phyloP scores from a whole-genome alignment of 2,888 invertebrate genomes.

The Pristionchus mayeri region DNA sequence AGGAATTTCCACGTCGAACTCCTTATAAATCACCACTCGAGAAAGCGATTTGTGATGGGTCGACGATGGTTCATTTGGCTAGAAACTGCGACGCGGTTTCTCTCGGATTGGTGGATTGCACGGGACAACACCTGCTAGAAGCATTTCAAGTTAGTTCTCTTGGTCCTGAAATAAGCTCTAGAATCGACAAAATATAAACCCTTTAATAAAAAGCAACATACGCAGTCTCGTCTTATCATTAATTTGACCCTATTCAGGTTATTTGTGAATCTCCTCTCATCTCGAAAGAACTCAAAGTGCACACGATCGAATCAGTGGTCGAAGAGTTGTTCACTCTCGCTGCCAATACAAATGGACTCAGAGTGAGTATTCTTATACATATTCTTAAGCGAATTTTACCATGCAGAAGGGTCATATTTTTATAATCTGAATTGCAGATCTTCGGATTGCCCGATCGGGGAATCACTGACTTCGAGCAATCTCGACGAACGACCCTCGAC shows the following conservation, averaged over 20 bases:
- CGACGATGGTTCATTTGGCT: neutral
- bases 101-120: no score
- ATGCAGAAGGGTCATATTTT: no score
- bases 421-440: neutral
- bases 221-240: no score
- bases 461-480: neutral
- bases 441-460: neutral
- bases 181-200: neutral
- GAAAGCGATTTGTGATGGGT: neutral
- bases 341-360: neutral
- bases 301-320: neutral
- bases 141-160: no score
- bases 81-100: no score
- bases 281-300: neutral
- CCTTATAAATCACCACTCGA: no score
- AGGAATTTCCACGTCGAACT: no score
- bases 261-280: neutral
- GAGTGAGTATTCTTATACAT: no score
- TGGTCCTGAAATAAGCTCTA: neutral
- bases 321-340: neutral
- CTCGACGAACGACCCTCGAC: neutral
- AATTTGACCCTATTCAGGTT: neutral
- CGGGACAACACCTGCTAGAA: no score
- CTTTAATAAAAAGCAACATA: no score
- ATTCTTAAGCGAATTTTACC: neutral